Percentiles rank a stretch among this genome's conserved stretches.
Evolutionary conservation across 2,888 invertebrate species (phyloP).

Genomic region (Thecophora atra): DNA sequence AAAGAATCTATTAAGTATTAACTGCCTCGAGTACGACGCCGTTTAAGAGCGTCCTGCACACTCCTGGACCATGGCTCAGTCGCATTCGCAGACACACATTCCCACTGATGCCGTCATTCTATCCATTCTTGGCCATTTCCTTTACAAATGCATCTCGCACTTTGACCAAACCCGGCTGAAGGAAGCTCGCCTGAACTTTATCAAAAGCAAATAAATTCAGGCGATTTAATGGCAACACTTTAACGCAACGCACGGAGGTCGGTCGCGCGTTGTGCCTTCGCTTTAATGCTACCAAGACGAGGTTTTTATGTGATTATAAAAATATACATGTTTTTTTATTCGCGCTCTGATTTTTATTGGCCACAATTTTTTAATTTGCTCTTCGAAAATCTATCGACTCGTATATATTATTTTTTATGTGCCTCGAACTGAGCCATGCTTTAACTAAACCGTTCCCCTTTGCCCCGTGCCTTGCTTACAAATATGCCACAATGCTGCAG

Average conservation of each 20-base stretch:
- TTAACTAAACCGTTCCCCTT: not conserved
- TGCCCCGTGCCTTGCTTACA: not conserved
- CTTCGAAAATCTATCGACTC: not conserved
- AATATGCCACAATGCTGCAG: not conserved
- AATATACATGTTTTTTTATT: not conserved
- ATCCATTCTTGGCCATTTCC: not conserved
- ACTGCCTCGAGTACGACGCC: constrained; percentile 44
- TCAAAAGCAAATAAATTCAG: constrained; percentile 49
- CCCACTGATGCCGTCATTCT: not conserved
- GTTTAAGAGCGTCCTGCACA: not conserved
- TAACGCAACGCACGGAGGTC: constrained; percentile 24
- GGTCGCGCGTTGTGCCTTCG: not conserved
- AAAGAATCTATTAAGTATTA: constrained; percentile 56
- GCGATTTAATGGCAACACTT: constrained; percentile 35
- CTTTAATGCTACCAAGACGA: constrained; percentile 10
- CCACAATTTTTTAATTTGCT: constrained; percentile 7
- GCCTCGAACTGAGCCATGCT: not conserved
- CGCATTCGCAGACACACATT: not conserved
- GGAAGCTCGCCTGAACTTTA: constrained; percentile 1
- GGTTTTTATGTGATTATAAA: not conserved
- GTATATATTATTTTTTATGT: not conserved
- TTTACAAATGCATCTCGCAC: not conserved
- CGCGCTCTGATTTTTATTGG: constrained; percentile 7
- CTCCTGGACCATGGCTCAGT: not conserved
- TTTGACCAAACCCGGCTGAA: not conserved